Evolutionary conservation across 2,113 vertebrate genomes (phyloP), one percentile per base, ranked within the genome.

Genomic region (Mormyrus iriodes): DNA sequence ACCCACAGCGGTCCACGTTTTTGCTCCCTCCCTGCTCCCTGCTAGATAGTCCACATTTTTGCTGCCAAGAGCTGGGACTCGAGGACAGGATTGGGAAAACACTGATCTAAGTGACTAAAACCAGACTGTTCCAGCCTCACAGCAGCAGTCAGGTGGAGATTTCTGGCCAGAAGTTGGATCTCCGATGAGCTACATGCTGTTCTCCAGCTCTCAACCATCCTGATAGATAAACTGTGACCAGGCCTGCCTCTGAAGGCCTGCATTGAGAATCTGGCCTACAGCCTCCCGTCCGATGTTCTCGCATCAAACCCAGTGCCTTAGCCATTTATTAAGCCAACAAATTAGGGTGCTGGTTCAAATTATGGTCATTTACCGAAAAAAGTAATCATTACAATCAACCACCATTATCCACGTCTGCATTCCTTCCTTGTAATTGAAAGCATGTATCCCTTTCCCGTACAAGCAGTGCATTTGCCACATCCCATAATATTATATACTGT

Each of bases 321-420:
- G 88, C 73, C 79, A 84, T 88, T 42, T 17, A 88, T 48, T 88
- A n/a, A 61, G 35, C 8, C 84, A 61, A 17, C 52, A 82, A 24
- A 88, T 88, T 83, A 88, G 55, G 17, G 42, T 88, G 46, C 88
- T 52, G 88, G 88, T 86, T 86, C 55, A 88, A 90, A 92, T 91
- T 88, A 88, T 17, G 53, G 85, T 87, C 88, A 91, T 93, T 93
- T 92, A 88, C 90, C 24, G 88, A 69, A 92, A 92, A 91, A 91
- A 89, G 91, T 46, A 53, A 52, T 52, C 84, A 51, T 51, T 73
- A 87, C 82, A 92, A 91, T 92, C 90, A 91, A 69, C 15, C 17
- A 42, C 85, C 21, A 91, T 91, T 91, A 91, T 46, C 84, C 52
- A 48, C 35, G n/a, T 89, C 90, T 90, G 48, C 35, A 73, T 89